A percentile compares a stretch with the other conserved stretches of the same genome.
Conservation (phyloP, 1,140 invertebrate genomes). For the Cydia fagiglandana region DNA sequence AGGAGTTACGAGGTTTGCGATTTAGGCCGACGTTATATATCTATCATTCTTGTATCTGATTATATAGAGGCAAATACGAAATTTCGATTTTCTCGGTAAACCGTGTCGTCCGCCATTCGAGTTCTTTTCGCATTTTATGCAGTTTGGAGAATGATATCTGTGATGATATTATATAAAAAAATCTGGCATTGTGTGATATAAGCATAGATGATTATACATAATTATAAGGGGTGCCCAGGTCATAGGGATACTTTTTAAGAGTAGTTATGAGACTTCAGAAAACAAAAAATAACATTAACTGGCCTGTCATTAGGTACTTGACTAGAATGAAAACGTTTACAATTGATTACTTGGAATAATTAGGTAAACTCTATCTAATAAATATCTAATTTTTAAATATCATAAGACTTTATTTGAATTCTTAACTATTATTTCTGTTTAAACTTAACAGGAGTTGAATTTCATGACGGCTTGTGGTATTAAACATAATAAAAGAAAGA, state of each 20-base stretch:
- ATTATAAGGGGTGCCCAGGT: background rate
- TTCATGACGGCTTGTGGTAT: background rate
- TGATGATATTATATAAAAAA: too few relatives aligned
- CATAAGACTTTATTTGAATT: constrained; percentile 41
- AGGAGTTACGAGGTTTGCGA: too few relatives aligned
- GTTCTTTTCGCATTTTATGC: too few relatives aligned
- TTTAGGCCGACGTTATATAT: too few relatives aligned
- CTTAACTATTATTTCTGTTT: constrained; percentile 29
- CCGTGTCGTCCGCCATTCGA: too few relatives aligned
- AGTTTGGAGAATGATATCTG: too few relatives aligned
- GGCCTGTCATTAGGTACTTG: background rate
- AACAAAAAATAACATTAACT: background rate
- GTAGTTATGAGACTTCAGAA: background rate
- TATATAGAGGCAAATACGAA: too few relatives aligned
- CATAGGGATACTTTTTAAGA: background rate
- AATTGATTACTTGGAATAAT: constrained; percentile 26
- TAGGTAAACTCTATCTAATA: constrained; percentile 31
- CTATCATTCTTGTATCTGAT: too few relatives aligned
- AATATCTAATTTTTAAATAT: constrained; percentile 34
- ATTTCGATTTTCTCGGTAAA: too few relatives aligned
- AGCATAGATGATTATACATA: background rate
- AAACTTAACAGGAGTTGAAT: background rate
- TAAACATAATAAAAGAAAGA: background rate
- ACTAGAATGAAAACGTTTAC: background rate
- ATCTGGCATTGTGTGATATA: too few relatives aligned